A percentile compares a stretch with the other conserved stretches of the same genome.
Conservation (phyloP, 1,140 invertebrate species). For the Penaeus vannamei region DNA sequence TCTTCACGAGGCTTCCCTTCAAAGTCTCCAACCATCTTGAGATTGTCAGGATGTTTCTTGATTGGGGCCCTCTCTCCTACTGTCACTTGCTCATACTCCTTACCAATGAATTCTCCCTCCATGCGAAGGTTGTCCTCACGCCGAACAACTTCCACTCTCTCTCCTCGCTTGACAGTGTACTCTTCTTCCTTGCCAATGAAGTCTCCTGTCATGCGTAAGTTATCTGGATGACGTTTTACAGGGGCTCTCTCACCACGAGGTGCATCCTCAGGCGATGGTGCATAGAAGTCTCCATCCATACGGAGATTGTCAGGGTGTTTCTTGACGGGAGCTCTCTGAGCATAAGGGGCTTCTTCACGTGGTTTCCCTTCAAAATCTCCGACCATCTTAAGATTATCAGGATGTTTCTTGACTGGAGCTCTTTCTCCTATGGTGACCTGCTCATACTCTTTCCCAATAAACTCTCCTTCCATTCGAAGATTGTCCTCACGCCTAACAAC, state of each 20-base stretch:
- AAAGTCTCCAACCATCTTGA: constrained; percentile 50
- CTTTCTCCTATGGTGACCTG: constrained; percentile 58
- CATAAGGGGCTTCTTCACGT: constrained; percentile 35
- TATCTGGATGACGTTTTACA: constrained; percentile 55
- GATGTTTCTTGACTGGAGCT: constrained; percentile 73
- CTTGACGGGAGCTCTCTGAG: constrained; percentile 32
- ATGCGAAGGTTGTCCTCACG: not conserved
- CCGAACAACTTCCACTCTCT: constrained; percentile 72
- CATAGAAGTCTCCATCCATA: constrained; percentile 12
- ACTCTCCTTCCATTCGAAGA: constrained; percentile 45
- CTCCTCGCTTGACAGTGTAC: constrained; percentile 75
- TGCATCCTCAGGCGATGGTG: not conserved
- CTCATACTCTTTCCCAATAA: constrained; percentile 48
- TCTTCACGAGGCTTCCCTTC: constrained; percentile 45
- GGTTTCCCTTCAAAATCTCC: constrained; percentile 52
- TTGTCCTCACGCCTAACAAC: constrained; percentile 47
- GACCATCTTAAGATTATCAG: constrained; percentile 73
- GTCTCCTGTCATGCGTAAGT: constrained; percentile 50
- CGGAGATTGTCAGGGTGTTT: constrained; percentile 20
- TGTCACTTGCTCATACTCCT: not conserved
- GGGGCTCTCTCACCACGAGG: constrained; percentile 28
- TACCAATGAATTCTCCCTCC: constrained; percentile 36
- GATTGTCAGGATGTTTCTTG: constrained; percentile 53
- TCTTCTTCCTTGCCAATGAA: constrained; percentile 50
- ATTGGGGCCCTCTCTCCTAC: constrained; percentile 42